phyloP scores from a whole-genome alignment of 1,140 invertebrate genomes.

The Apis florea region DNA sequence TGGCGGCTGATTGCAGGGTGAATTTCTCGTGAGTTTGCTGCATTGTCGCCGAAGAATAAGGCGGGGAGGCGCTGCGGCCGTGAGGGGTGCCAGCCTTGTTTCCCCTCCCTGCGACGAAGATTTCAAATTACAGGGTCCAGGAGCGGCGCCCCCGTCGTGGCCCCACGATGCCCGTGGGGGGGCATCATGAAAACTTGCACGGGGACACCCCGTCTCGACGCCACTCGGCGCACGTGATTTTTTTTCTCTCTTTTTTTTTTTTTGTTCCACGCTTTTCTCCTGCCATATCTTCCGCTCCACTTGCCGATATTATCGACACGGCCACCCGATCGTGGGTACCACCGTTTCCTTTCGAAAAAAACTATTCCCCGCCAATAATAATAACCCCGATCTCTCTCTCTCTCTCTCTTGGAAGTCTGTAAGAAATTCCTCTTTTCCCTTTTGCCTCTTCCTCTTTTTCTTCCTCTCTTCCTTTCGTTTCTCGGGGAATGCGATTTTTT shows the following conservation, averaged over 20 bases:
- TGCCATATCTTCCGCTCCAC: constrained; percentile 64
- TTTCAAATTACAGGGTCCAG: constrained; percentile 76
- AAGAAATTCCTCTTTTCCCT: background rate
- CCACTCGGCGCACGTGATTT: constrained; percentile 27
- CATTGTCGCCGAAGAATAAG: constrained; percentile 77
- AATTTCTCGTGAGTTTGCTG: constrained; percentile 79
- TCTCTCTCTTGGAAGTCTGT: background rate
- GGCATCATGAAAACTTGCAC: constrained; percentile 64
- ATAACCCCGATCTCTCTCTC: background rate
- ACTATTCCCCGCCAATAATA: background rate
- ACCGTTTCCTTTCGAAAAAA: constrained; percentile 38
- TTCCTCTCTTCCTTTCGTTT: no score
- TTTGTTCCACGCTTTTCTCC: constrained; percentile 57
- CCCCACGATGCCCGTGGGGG: constrained; percentile 52
- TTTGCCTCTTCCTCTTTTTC: no score
- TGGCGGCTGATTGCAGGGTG: constrained; percentile 78
- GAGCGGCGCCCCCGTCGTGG: constrained; percentile 59
- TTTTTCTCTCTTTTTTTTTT: no score
- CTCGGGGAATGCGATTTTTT: no score
- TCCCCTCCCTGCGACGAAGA: constrained; percentile 76
- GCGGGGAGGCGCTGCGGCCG: constrained; percentile 77
- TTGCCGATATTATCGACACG: constrained; percentile 73
- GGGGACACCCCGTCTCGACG: constrained; percentile 66
- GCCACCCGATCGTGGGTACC: constrained; percentile 76
- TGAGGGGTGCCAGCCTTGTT: constrained; percentile 59